A percentile compares a stretch with the other conserved stretches of the same genome.
Evolutionary conservation across 2,888 invertebrate species (phyloP).

Genomic region (Caradrina clavipalpis): DNA sequence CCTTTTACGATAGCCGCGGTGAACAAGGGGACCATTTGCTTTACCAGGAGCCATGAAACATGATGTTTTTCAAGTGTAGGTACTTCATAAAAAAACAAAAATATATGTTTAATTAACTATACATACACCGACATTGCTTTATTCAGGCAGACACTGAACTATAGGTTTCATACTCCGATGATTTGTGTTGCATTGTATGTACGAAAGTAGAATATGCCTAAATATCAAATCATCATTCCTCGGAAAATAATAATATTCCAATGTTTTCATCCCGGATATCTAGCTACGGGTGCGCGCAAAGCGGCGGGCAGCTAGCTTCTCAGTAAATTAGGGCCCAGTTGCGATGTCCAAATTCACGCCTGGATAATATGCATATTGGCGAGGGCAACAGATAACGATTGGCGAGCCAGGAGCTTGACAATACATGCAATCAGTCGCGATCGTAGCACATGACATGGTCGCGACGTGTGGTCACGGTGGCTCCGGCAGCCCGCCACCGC

Average conservation of each 20-base stretch:
- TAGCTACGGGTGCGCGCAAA: not conserved
- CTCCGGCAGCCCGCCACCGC: constrained; percentile 81
- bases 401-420: not conserved
- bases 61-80: not conserved
- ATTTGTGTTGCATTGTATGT: too few species aligned
- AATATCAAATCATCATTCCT: too few species aligned
- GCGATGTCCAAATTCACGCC: not conserved
- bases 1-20: not conserved
- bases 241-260: not conserved
- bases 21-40: not conserved
- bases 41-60: not conserved
- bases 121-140: too few species aligned
- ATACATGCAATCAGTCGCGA: not conserved
- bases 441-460: not conserved
- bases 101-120: too few species aligned
- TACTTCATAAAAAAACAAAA: too few species aligned
- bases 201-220: too few species aligned
- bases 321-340: not conserved
- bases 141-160: not conserved
- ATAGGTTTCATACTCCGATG: not conserved
- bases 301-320: not conserved
- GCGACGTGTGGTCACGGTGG: constrained; percentile 56
- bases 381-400: too few species aligned
- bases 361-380: too few species aligned
- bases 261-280: not conserved